Evolutionary conservation across 1,140 invertebrate species (phyloP).

Genomic region (Anastrepha ludens): DNA sequence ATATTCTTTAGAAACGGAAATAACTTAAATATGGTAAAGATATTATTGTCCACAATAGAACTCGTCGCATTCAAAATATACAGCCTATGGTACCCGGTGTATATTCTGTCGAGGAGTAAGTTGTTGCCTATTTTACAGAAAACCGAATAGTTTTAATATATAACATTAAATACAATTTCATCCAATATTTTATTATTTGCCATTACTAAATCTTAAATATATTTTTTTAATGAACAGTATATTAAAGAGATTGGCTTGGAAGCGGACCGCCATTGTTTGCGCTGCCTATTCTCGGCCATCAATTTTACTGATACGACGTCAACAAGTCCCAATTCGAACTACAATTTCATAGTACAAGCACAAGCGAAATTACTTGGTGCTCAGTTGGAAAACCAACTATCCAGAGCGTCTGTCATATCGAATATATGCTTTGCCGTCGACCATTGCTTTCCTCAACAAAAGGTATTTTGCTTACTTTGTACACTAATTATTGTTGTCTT

Average conservation of each 20-base stretch:
- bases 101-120: too few species aligned
- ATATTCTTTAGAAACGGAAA: too few species aligned
- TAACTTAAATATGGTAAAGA: too few species aligned
- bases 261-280: conserved; percentile 90
- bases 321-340: conserved; percentile 62
- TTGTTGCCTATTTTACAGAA: too few species aligned
- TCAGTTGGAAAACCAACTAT: conserved; percentile 82
- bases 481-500: background rate
- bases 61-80: too few species aligned
- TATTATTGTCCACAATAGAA: too few species aligned
- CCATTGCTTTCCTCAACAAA: conserved; percentile 79
- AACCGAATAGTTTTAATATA: too few species aligned
- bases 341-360: conserved; percentile 77
- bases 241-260: conserved; percentile 87
- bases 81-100: too few species aligned
- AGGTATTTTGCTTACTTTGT: conserved; percentile 72
- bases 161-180: too few species aligned
- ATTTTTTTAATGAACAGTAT: conserved; percentile 77
- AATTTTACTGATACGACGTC: conserved; percentile 78
- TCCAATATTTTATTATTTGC: too few species aligned
- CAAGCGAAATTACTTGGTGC: conserved; percentile 81
- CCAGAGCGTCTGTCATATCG: conserved; percentile 84
- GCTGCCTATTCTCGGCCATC: conserved; percentile 87
- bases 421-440: conserved; percentile 88
- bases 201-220: background rate